Base-by-base conservation (phyloP, 2,797 vertebrate species). In the Amblyopsis hoosieri region DNA sequence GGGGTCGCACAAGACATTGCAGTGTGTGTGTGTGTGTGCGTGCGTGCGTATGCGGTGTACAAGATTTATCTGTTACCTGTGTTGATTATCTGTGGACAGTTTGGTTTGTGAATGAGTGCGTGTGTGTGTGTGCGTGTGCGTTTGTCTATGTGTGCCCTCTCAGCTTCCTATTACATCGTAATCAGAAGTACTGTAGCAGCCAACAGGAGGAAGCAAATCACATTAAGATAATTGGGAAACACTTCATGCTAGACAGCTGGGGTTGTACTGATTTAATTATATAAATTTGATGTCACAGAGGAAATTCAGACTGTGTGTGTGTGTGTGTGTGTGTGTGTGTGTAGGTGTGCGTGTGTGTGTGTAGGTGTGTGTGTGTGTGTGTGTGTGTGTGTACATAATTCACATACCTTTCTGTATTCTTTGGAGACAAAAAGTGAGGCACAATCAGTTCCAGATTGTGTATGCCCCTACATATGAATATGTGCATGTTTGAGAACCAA, bases 191-290 rank as follows among this genome's bases (percentile, higher is more conserved):
- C 74, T 82, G 70, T 71, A 67, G 69, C 83, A 81, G 75, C 73
- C 66, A 78, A 74, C 85, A 70, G 77, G 72, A 54, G 82, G 79
- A 78, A 85, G 77, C 75, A 86, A 89, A 89, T 89, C 84, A 84
- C 81, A 90, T 89, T 90, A 85, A 72, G 80, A 85, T 91, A 88
- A 91, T 89, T 87, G 88, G 76, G 77, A 82, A 82, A 86, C 81
- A 85, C 85, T 89, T 85, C 78, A 83, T 82, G 82, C 83, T 69
- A 83, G 88, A 89, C 83, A 90, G 85, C 86, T 88, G 87, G 82
- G 82, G 75, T 71, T 79, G 73, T 68, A 70, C 54, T 59, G 81
- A 76, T 80, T 82, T 91, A 82, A 88, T 88, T 89, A 79, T 83
- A 90, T 89, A 81, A 78, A 84, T 83, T 74, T 79, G 76, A 76